phyloP scores from a whole-genome alignment of 2,888 invertebrate species.

The Idaea aversata region DNA sequence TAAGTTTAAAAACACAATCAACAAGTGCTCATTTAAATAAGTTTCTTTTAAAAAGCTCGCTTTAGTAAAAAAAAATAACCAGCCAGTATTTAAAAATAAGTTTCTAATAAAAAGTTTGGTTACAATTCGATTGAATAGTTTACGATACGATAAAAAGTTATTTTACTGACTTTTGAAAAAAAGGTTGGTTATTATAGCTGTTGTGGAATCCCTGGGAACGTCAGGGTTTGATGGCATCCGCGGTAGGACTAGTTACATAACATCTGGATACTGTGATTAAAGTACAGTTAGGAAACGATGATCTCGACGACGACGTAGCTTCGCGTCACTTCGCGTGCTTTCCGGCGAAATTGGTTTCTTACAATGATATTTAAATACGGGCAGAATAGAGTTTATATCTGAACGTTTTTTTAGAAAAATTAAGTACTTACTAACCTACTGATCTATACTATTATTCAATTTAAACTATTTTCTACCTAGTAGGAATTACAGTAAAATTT shows the following conservation, averaged over 20 bases:
- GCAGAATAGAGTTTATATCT: neutral
- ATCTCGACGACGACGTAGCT: conserved; percentile 52
- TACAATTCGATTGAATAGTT: no score
- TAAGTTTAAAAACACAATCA: neutral
- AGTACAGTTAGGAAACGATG: conserved; percentile 79
- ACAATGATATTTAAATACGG: neutral
- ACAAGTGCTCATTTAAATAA: no score
- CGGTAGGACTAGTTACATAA: conserved; percentile 75
- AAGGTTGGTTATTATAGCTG: neutral
- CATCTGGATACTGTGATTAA: conserved; percentile 62
- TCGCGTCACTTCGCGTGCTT: conserved; percentile 54
- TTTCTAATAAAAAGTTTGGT: no score
- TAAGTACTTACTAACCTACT: no score
- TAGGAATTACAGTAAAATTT: no score
- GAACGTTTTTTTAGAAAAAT: no score
- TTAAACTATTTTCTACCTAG: no score
- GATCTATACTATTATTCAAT: no score
- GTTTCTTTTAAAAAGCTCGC: no score
- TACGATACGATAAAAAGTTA: no score
- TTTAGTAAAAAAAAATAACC: neutral
- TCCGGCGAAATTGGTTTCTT: conserved; percentile 74
- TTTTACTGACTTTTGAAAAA: neutral
- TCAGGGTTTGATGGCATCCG: conserved; percentile 57
- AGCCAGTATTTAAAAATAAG: neutral
- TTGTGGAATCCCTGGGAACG: conserved; percentile 29